These are phyloP conservation scores for Narcine bancroftii DNA, from an alignment of 2,113 vertebrate species.

Conservation along the genomic window DNA sequence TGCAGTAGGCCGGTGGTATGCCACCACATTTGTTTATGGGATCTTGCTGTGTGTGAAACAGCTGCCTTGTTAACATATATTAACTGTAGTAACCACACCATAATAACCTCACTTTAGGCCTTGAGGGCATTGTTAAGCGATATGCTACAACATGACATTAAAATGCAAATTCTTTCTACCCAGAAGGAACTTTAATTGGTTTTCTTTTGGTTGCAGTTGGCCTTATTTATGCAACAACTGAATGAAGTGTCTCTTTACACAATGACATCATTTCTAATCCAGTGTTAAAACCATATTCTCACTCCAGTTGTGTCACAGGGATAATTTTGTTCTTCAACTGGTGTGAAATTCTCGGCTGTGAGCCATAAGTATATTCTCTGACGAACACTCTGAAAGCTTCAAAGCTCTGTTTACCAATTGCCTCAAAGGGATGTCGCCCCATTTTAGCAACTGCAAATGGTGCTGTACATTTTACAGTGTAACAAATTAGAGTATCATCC, in stretches of 20 bases:
- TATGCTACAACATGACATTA: neutral
- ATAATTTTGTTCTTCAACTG: neutral
- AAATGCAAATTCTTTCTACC: neutral
- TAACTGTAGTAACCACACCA: neutral
- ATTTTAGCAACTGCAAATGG: neutral
- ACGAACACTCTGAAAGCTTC: neutral
- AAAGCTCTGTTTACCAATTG: neutral
- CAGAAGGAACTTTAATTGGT: neutral
- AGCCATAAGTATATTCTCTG: neutral
- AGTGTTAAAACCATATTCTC: neutral
- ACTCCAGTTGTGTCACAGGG: neutral
- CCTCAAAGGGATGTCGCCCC: neutral
- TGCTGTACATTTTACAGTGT: neutral
- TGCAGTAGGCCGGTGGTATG: no score
- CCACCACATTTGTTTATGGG: no score
- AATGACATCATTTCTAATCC: neutral
- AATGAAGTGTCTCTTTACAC: neutral
- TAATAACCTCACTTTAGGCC: neutral
- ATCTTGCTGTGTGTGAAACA: neutral
- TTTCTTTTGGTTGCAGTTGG: neutral
- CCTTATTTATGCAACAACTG: neutral
- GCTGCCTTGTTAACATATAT: neutral
- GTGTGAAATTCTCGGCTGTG: neutral
- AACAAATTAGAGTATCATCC: neutral
- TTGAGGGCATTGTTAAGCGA: neutral